A percentile compares a stretch with the other conserved stretches of the same genome.
Conservation (phyloP, 1,140 invertebrate species). For the Camponotus pennsylvanicus region DNA sequence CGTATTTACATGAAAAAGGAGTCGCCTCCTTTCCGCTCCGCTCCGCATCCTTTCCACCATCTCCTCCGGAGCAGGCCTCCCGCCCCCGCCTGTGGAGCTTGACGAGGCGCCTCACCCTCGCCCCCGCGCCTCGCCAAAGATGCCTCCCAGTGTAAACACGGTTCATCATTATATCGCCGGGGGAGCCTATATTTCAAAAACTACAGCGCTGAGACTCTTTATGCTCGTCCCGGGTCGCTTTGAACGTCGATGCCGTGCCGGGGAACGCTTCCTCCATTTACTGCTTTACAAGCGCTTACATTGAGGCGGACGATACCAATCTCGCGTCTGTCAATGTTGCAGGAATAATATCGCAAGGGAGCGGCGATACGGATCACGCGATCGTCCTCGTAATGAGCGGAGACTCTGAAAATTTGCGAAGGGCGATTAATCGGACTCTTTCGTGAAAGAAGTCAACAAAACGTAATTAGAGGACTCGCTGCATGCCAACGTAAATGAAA, state of each 20-base stretch:
- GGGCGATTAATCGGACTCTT: constrained; percentile 9
- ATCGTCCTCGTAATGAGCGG: not conserved
- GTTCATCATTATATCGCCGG: constrained; percentile 85
- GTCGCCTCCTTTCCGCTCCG: constrained; percentile 74
- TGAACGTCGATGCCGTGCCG: constrained; percentile 60
- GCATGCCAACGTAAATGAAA: constrained; percentile 51
- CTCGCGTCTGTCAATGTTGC: constrained; percentile 29
- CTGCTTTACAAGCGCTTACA: constrained; percentile 35
- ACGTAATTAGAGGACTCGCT: constrained; percentile 44
- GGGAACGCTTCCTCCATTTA: constrained; percentile 21
- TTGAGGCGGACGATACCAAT: constrained; percentile 34
- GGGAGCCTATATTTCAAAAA: constrained; percentile 81
- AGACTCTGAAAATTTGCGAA: constrained; percentile 6
- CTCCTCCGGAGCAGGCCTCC: constrained; percentile 43
- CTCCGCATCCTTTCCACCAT: constrained; percentile 63
- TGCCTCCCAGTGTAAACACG: constrained; percentile 83
- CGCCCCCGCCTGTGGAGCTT: constrained; percentile 59
- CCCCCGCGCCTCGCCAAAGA: constrained; percentile 66
- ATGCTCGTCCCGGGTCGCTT: constrained; percentile 75
- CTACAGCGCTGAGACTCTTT: constrained; percentile 67
- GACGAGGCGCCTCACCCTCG: constrained; percentile 71
- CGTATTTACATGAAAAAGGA: constrained; percentile 87
- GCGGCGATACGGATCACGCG: not conserved
- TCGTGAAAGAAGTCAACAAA: not conserved
- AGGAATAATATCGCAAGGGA: constrained; percentile 9